A percentile compares a stretch with the other conserved stretches of the same genome.
Conservation (phyloP, 2,888 invertebrate genomes). For the Drosophila mercatorum region DNA sequence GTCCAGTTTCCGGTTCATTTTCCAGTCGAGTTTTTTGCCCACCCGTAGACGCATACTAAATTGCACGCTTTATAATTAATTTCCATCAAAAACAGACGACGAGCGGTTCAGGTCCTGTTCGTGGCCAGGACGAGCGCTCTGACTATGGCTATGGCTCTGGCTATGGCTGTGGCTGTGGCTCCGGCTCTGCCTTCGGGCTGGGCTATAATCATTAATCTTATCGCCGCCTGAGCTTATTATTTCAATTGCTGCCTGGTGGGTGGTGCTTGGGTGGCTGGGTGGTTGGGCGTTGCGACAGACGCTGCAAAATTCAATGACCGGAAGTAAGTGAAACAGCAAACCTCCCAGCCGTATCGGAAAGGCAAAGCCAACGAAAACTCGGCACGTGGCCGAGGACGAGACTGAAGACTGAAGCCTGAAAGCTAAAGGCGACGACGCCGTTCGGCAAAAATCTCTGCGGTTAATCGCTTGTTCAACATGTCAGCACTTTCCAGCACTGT, state of each 20-base stretch:
- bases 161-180: slow-evolving; percentile 9
- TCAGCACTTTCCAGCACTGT: slow-evolving; percentile 62
- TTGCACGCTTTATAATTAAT: slow-evolving; percentile 84
- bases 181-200: slow-evolving; percentile 43
- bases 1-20: slow-evolving; percentile 30
- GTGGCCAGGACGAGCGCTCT: slow-evolving; percentile 33
- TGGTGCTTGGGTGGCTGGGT: slow-evolving; percentile 12
- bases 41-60: slow-evolving; percentile 74
- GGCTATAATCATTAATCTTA: slow-evolving; percentile 85
- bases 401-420: background rate
- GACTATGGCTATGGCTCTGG: background rate
- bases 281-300: slow-evolving; percentile 40
- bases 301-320: slow-evolving; percentile 80
- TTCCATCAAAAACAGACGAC: slow-evolving; percentile 83
- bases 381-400: slow-evolving; percentile 59
- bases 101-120: slow-evolving; percentile 29
- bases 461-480: slow-evolving; percentile 79
- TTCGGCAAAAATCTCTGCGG: slow-evolving; percentile 68
- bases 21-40: slow-evolving; percentile 51
- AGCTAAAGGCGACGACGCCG: slow-evolving; percentile 8
- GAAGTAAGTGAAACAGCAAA: slow-evolving; percentile 79
- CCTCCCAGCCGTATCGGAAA: slow-evolving; percentile 17
- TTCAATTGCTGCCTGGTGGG: slow-evolving; percentile 72
- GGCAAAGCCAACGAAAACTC: slow-evolving; percentile 34
- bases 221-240: slow-evolving; percentile 85